These are phyloP conservation scores for Galemys pyrenaicus DNA, from an alignment of 2,113 vertebrate species.

Conservation along the genomic window DNA sequence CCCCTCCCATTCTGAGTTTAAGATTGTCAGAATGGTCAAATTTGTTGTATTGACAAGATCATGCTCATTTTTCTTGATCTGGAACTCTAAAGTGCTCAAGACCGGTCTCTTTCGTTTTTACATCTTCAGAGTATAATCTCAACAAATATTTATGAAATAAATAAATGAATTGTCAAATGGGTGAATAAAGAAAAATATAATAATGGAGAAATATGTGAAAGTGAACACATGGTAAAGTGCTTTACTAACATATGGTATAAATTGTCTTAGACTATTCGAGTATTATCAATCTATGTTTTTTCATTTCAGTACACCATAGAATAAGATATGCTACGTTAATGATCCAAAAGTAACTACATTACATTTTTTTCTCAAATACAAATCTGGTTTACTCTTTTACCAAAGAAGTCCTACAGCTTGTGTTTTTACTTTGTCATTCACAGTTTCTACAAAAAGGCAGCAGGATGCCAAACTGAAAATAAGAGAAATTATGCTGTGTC, in stretches of 20 bases:
- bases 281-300: background rate
- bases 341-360: background rate
- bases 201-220: background rate
- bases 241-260: background rate
- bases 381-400: background rate
- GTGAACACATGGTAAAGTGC: background rate
- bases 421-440: conserved; percentile 1
- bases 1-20: background rate
- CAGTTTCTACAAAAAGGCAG: conserved; percentile 32
- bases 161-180: background rate
- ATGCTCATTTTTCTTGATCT: background rate
- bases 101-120: background rate
- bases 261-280: background rate
- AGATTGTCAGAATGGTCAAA: background rate
- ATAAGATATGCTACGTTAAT: background rate
- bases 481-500: background rate
- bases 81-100: background rate
- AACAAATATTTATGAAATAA: conserved; percentile 12
- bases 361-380: background rate
- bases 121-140: background rate
- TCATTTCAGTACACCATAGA: background rate
- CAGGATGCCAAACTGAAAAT: background rate
- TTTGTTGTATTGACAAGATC: background rate
- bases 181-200: background rate
- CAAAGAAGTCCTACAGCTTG: background rate